Evolutionary conservation across 2,888 invertebrate species (phyloP).

Genomic region (Entomobrya proxima): DNA sequence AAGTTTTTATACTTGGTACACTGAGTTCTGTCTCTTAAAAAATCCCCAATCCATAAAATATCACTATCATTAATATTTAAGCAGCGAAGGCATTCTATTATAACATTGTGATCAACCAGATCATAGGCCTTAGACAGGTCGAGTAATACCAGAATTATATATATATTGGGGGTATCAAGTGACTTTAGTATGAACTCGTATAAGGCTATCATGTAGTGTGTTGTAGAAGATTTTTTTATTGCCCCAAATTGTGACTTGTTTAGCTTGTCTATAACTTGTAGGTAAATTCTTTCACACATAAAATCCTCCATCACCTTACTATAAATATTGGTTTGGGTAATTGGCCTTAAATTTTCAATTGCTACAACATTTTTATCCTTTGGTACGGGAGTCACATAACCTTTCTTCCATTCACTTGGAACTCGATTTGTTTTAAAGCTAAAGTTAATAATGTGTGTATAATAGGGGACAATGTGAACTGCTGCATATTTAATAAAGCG

Average conservation of each 20-base stretch:
- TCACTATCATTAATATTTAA: background rate
- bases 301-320: background rate
- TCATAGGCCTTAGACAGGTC: background rate
- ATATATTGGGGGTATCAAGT: background rate
- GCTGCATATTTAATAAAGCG: background rate
- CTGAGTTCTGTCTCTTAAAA: background rate
- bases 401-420: slow-evolving; percentile 2
- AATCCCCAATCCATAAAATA: background rate
- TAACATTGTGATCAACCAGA: background rate
- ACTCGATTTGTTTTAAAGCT: background rate
- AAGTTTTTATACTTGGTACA: background rate
- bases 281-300: background rate
- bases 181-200: background rate
- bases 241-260: background rate
- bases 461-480: background rate
- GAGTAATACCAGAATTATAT: background rate
- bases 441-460: slow-evolving; percentile 12
- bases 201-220: background rate
- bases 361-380: background rate
- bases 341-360: background rate
- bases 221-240: background rate
- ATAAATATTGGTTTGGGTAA: background rate
- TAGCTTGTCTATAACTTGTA: background rate
- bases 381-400: background rate
- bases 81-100: background rate